Conservation (phyloP, 1,140 invertebrate species). For the Condylostylus longicornis region DNA sequence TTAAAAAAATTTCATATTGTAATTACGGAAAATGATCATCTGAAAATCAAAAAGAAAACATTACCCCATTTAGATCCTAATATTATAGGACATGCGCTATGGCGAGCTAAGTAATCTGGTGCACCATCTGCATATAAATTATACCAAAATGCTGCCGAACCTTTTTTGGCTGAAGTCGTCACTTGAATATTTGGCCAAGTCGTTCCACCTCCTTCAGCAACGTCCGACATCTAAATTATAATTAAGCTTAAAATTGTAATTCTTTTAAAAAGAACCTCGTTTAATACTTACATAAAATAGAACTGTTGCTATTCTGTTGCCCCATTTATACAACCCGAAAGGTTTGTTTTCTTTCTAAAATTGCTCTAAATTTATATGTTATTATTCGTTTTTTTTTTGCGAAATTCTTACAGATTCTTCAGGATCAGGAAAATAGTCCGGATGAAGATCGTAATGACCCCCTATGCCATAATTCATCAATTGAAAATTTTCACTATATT, state of each 20-base stretch:
- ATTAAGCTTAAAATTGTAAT: slow-evolving; percentile 47
- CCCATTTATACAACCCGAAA: not conserved
- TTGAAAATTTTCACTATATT: slow-evolving; percentile 43
- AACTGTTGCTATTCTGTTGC: slow-evolving; percentile 23
- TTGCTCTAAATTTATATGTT: not conserved
- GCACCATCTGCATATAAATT: slow-evolving; percentile 83
- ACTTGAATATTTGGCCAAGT: slow-evolving; percentile 78
- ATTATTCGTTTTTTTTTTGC: not conserved
- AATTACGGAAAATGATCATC: not conserved
- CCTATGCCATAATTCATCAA: slow-evolving; percentile 56
- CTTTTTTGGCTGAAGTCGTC: slow-evolving; percentile 71
- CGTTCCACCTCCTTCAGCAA: slow-evolving; percentile 84
- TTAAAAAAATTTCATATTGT: not conserved
- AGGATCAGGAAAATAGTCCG: slow-evolving; percentile 34
- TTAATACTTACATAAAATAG: slow-evolving; percentile 24
- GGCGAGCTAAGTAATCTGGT: slow-evolving; percentile 74
- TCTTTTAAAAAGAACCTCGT: slow-evolving; percentile 20
- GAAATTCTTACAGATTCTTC: not conserved
- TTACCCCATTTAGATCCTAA: slow-evolving; percentile 82
- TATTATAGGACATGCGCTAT: slow-evolving; percentile 93
- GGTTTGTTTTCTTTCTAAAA: not conserved
- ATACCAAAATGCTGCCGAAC: slow-evolving; percentile 86
- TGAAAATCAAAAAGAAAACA: not conserved
- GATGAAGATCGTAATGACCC: slow-evolving; percentile 55
- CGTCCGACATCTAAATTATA: slow-evolving; percentile 73